Percentiles rank a stretch among this genome's conserved stretches.
These are phyloP conservation scores for Sakesphorus luctuosus DNA, from an alignment of 2,113 vertebrate species.

Conservation along the genomic window DNA sequence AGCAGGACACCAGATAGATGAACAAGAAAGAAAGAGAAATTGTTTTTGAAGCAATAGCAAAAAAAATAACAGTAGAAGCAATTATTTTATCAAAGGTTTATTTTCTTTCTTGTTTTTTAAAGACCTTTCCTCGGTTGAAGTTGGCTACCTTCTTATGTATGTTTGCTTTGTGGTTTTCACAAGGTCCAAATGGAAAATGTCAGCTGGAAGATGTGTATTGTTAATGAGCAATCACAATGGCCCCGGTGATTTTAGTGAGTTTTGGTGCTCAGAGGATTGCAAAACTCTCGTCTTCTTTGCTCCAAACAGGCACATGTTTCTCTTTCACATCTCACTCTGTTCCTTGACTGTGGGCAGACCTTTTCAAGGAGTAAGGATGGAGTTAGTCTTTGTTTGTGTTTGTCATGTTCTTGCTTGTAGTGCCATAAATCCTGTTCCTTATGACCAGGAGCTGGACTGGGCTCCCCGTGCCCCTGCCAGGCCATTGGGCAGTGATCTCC, in stretches of 20 bases:
- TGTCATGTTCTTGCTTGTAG: background rate
- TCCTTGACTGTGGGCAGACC: constrained; percentile 8
- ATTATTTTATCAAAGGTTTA: constrained; percentile 81
- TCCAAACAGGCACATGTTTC: background rate
- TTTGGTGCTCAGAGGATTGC: constrained; percentile 34
- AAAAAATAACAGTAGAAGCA: constrained; percentile 79
- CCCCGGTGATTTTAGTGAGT: constrained; percentile 44
- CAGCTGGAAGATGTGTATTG: constrained; percentile 67
- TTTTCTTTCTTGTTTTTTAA: constrained; percentile 68
- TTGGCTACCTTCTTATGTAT: constrained; percentile 60
- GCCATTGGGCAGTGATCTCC: background rate
- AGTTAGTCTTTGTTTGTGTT: constrained; percentile 12
- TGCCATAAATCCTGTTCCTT: background rate
- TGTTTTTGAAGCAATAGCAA: constrained; percentile 77
- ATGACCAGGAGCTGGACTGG: background rate
- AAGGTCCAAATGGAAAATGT: constrained; percentile 57
- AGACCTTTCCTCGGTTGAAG: constrained; percentile 65
- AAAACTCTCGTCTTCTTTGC: background rate
- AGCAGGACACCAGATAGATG: constrained; percentile 73
- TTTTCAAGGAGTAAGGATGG: constrained; percentile 17
- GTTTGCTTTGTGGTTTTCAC: constrained; percentile 71
- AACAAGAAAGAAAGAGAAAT: constrained; percentile 73
- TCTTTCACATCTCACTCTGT: constrained; percentile 16
- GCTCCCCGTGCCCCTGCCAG: background rate
- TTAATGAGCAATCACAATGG: constrained; percentile 65